Evolutionary conservation across 2,888 invertebrate genomes (phyloP), one percentile per base, ranked within the genome.

Genomic region (Pristionchus entomophagus): DNA sequence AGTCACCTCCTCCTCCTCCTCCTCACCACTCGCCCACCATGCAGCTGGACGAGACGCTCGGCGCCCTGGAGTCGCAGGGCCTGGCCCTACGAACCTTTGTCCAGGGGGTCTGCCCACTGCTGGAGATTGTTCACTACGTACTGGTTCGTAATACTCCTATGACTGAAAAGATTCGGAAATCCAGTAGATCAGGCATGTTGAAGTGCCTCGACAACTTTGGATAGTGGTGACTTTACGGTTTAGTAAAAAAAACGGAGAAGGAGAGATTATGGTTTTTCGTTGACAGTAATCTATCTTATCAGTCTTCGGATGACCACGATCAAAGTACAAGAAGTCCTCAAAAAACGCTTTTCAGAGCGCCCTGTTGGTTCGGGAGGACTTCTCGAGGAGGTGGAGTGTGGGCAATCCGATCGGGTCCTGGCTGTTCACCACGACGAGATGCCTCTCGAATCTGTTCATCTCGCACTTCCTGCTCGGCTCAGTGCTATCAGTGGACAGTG

Each of bases 61-160:
- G 22, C 29, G 8, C 38, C 22, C 73, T 73, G 22, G 73, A 73
- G n/a, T 38, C 38, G 5, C 22, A 17, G 45, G 26, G 73, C 1
- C 12, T 10, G 2, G 10, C 22, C 10, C 14, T 73, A n/a, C 22
- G 73, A 35, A n/a, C 41, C 0, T 73, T 73, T 41, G 26, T 73
- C 41, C 41, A 73, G 5, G 41, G n/a, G 19, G 38, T 26, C 17
- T 41, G 38, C 4, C 26, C 38, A 6, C 41, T 38, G n/a, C 73
- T 73, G n/a, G 73, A 73, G 38, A 38, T 73, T 41, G 41, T 73
- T 41, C 73, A 73, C 73, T 73, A 38, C 73, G 73, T 73, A 0
- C 41, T 73, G 73, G 73, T 73, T 2, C 35, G 65, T 69, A 5
- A 1, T 38, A 0, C 19, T n/a, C n/a, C n/a, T n/a, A n/a, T n/a